A percentile compares a stretch with the other conserved stretches of the same genome.
phyloP scores from a whole-genome alignment of 2,888 invertebrate species.

The Tetragnatha montana region DNA sequence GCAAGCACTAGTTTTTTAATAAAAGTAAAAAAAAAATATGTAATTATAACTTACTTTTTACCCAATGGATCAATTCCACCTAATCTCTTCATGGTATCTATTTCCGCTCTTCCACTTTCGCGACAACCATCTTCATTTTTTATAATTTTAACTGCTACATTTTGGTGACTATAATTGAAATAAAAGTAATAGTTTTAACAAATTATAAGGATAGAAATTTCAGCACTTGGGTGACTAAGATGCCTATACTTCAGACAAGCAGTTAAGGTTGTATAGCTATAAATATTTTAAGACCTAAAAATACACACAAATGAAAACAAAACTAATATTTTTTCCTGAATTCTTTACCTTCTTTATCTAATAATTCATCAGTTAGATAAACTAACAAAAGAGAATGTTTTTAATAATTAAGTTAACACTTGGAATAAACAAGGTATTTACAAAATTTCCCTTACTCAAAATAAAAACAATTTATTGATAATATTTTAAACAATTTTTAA shows the following conservation, averaged over 20 bases:
- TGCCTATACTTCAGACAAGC: not conserved
- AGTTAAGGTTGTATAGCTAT: not conserved
- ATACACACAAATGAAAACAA: not conserved
- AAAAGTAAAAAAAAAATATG: not conserved
- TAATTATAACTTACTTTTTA: slow-evolving; percentile 10
- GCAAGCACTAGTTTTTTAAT: not conserved
- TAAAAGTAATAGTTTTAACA: not conserved
- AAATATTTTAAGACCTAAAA: not conserved
- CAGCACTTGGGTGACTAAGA: not conserved
- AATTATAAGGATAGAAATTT: not conserved
- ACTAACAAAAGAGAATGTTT: too few relatives aligned
- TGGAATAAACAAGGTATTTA: too few relatives aligned
- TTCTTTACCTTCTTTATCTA: not conserved
- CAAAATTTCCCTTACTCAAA: too few relatives aligned
- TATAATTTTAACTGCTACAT: slow-evolving; percentile 25
- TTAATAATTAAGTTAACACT: too few relatives aligned
- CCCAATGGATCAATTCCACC: slow-evolving; percentile 5
- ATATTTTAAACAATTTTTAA: too few relatives aligned
- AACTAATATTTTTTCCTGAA: not conserved
- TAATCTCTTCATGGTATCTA: slow-evolving; percentile 5
- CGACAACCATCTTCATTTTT: not conserved
- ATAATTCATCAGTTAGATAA: too few relatives aligned
- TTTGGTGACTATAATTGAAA: not conserved
- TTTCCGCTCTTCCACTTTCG: slow-evolving; percentile 15
- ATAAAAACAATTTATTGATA: too few relatives aligned